A percentile compares a stretch with the other conserved stretches of the same genome.
These are phyloP conservation scores for Spondyliosoma cantharus DNA, from an alignment of 2,797 vertebrate species.

Conservation along the genomic window DNA sequence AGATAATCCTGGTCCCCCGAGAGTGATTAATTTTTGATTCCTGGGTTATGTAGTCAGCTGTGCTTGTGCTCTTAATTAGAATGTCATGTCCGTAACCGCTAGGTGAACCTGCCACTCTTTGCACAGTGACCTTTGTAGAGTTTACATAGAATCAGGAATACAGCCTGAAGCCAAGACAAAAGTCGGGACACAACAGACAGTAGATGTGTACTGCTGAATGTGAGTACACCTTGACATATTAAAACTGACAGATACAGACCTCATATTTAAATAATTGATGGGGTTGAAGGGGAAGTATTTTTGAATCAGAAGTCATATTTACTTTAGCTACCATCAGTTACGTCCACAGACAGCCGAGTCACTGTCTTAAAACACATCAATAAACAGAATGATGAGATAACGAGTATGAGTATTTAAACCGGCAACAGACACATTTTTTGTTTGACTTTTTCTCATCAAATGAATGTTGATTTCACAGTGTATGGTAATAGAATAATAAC, in stretches of 20 bases:
- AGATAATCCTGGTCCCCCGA: slow-evolving; percentile 74
- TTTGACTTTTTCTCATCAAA: too few relatives aligned
- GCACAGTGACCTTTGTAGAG: slow-evolving; percentile 71
- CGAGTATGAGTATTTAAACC: too few relatives aligned
- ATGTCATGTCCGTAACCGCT: slow-evolving; percentile 68
- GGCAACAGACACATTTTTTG: too few relatives aligned
- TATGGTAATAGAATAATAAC: too few relatives aligned
- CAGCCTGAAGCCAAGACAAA: slow-evolving; percentile 39
- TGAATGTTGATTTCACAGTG: too few relatives aligned
- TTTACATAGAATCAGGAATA: slow-evolving; percentile 66
- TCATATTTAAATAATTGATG: not conserved
- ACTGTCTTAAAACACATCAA: not conserved
- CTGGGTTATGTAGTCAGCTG: slow-evolving; percentile 69
- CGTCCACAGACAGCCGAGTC: not conserved
- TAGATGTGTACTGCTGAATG: not conserved
- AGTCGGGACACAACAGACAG: slow-evolving; percentile 22
- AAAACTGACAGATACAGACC: slow-evolving; percentile 21
- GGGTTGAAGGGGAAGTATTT: not conserved
- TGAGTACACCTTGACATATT: not conserved
- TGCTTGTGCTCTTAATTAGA: slow-evolving; percentile 78
- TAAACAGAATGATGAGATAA: not conserved
- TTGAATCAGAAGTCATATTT: slow-evolving; percentile 1
- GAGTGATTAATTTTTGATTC: slow-evolving; percentile 80
- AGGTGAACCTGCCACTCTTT: slow-evolving; percentile 67
- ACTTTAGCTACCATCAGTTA: not conserved